Base-by-base conservation (phyloP, 2,888 invertebrate species). In the Ophion costatus region DNA sequence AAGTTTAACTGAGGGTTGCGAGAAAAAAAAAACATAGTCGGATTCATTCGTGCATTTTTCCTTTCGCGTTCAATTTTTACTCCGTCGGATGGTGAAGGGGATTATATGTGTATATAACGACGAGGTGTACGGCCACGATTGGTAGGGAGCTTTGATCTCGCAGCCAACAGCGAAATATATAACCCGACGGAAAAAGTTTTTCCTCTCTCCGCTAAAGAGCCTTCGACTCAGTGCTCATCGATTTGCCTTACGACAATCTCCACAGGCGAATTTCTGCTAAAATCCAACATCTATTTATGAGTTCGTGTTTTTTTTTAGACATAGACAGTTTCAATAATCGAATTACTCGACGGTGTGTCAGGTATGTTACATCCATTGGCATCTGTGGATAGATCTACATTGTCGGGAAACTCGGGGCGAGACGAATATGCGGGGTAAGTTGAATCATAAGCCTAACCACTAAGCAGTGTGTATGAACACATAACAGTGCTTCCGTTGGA, bases 151-250 rank as follows among this genome's bases (percentile, higher is more conserved):
- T 76, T 76, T 76, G 76, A 76, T 76, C 66, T 64, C 38, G 17
- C 63, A 75, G 76, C 76, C 38, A 66, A 64, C 51, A 66, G 66
- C 22, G 56, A 56, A 76, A 76, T 66, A 76, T 76, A 76, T 63
- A 33, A 66, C 38, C 66, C 56, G 45, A 69, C 24, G 24, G 66
- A 56, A 22, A 76, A 66, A 73, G 17, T 64, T 73, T 45, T 71
- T 64, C 57, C 56, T 64, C 56, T 80, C 22, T 51, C 6, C 45
- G 45, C 14, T 66, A 64, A 76, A 76, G 69, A 76, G 66, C 71
- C 64, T 17, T 42, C 38, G 45, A 33, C 38, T 56, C 33, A 38
- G 22, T 64, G 56, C 70, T 45, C 59, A 78, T 70, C 61, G 29
- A 59, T 38, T 61, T 14, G 22, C 11, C 22, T 1, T n/a, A 45